These are phyloP conservation scores for Euplexia lucipara DNA, from an alignment of 2,888 invertebrate species.

Conservation along the genomic window DNA sequence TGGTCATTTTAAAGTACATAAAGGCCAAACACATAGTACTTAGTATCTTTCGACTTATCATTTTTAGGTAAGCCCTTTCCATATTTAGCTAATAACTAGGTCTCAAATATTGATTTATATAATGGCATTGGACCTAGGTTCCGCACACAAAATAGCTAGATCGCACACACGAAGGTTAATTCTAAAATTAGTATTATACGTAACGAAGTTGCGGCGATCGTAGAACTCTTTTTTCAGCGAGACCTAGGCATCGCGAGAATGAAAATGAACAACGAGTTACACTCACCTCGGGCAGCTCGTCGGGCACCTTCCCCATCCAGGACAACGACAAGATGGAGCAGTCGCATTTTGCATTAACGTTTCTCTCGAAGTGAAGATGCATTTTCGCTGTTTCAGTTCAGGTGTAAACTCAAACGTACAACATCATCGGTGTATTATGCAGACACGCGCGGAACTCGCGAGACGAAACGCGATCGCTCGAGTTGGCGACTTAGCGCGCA, in stretches of 20 bases:
- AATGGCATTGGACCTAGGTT: conserved; percentile 34
- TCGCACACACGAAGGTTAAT: conserved; percentile 26
- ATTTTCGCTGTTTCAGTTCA: conserved; percentile 88
- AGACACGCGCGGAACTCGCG: conserved; percentile 61
- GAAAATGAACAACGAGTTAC: conserved; percentile 49
- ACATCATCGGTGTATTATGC: conserved; percentile 64
- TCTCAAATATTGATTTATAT: conserved; percentile 29
- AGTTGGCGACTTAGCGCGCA: conserved; percentile 58
- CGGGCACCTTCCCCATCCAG: conserved; percentile 99
- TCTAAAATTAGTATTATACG: conserved; percentile 50
- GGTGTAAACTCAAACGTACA: conserved; percentile 70
- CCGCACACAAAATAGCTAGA: conserved; percentile 31
- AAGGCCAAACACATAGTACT: conserved; percentile 1
- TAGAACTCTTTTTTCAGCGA: conserved; percentile 30
- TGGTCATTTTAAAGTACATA: background rate
- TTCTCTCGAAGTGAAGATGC: conserved; percentile 99
- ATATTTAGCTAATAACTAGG: conserved; percentile 1
- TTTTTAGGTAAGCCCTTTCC: background rate
- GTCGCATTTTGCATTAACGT: conserved; percentile 98
- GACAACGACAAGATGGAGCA: conserved; percentile 98
- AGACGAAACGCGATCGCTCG: conserved; percentile 48
- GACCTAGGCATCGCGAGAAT: conserved; percentile 32
- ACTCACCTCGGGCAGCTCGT: conserved; percentile 97
- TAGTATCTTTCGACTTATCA: background rate
- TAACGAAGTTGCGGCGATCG: conserved; percentile 38